Percentiles rank a stretch among this genome's conserved stretches.
Evolutionary conservation across 1,140 invertebrate species (phyloP).

Genomic region (Papilio glaucus): DNA sequence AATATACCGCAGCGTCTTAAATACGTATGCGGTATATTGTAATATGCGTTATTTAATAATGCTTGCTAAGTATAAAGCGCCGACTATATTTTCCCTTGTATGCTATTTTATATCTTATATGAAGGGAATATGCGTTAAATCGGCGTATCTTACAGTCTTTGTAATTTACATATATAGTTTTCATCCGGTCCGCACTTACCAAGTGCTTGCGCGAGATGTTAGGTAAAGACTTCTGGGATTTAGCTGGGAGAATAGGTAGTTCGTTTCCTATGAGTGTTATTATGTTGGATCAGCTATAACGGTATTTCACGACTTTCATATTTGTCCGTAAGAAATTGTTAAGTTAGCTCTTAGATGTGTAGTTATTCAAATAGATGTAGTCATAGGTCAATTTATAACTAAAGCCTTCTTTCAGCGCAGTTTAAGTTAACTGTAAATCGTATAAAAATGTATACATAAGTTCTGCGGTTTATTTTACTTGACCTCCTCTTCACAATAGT

Average conservation of each 20-base stretch:
- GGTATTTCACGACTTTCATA: neutral
- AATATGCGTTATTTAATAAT: constrained; percentile 40
- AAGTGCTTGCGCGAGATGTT: constrained; percentile 4
- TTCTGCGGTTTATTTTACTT: no score
- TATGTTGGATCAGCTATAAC: neutral
- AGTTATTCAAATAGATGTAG: no score
- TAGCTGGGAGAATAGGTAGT: constrained; percentile 5
- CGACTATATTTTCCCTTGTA: neutral
- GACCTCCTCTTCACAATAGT: no score
- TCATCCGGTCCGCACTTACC: constrained; percentile 7
- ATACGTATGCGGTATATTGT: constrained; percentile 31
- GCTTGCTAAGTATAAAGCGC: constrained; percentile 2
- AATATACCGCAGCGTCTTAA: constrained; percentile 47
- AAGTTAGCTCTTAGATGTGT: neutral
- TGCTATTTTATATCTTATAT: constrained; percentile 6
- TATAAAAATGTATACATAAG: no score
- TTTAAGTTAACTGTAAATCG: no score
- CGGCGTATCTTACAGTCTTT: neutral
- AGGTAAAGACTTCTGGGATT: constrained; percentile 29
- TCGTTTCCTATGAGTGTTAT: constrained; percentile 13
- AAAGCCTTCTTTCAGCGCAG: neutral
- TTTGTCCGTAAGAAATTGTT: neutral
- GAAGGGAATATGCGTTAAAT: constrained; percentile 1
- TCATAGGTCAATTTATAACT: neutral
- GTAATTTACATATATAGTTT: constrained; percentile 27